Evolutionary conservation across 2,113 vertebrate genomes (phyloP).

Genomic region (Myotis davidii): DNA sequence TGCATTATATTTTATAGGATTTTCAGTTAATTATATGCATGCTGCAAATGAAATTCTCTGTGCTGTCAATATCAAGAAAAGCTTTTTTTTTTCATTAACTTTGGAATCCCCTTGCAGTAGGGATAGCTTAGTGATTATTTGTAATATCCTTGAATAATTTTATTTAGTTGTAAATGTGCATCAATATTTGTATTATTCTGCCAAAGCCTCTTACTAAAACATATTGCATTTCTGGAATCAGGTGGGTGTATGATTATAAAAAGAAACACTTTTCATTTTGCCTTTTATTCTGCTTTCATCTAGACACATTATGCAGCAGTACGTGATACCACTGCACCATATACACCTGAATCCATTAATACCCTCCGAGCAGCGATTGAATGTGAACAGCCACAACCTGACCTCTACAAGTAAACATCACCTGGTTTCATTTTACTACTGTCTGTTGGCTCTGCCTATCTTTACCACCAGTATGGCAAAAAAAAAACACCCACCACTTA

Average conservation of each 20-base stretch:
- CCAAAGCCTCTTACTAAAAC: background rate
- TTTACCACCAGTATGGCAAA: background rate
- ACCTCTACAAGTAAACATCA: slow-evolving; percentile 96
- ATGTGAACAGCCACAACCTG: slow-evolving; percentile 97
- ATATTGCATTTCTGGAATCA: background rate
- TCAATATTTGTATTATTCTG: slow-evolving; percentile 45
- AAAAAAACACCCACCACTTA: slow-evolving; percentile 52
- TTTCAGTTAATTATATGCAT: slow-evolving; percentile 81
- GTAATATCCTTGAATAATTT: slow-evolving; percentile 46
- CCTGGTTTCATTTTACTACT: background rate
- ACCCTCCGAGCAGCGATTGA: slow-evolving; percentile 93
- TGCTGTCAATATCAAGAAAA: slow-evolving; percentile 77
- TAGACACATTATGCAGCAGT: slow-evolving; percentile 96
- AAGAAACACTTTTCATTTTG: slow-evolving; percentile 28
- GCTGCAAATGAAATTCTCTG: slow-evolving; percentile 69
- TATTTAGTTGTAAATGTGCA: background rate
- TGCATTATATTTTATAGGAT: slow-evolving; percentile 62
- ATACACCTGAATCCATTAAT: slow-evolving; percentile 89
- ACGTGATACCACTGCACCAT: slow-evolving; percentile 87
- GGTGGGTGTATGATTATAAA: background rate
- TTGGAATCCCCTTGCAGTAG: slow-evolving; percentile 41
- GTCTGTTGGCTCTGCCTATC: background rate
- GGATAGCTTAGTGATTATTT: slow-evolving; percentile 44
- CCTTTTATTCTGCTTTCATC: slow-evolving; percentile 46
- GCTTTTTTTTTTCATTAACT: slow-evolving; percentile 11